Conservation (phyloP, 2,113 vertebrate species). For the Oreocharis arfaki region DNA sequence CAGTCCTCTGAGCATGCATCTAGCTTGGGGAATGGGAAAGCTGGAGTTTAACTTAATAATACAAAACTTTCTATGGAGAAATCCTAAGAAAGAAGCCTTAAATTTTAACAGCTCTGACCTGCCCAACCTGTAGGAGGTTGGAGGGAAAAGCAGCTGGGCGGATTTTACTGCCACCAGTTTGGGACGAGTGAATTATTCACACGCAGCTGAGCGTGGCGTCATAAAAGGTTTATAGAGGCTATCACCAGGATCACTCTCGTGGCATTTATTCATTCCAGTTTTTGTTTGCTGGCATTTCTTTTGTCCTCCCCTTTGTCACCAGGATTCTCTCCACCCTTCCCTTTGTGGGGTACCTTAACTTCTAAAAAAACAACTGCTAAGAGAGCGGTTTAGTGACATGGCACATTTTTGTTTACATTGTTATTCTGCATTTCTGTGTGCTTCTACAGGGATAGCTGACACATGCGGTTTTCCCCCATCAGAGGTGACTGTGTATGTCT, state of each 20-base stretch:
- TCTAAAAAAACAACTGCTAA: neutral
- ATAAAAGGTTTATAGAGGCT: neutral
- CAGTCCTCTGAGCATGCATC: neutral
- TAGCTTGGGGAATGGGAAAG: neutral
- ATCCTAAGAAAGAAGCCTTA: neutral
- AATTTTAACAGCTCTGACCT: neutral
- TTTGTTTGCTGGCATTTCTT: neutral
- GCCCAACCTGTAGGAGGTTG: fast-evolving
- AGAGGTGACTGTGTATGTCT: neutral
- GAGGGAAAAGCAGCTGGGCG: neutral
- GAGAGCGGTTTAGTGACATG: neutral
- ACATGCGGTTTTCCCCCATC: neutral
- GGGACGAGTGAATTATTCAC: neutral
- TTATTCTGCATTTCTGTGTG: neutral
- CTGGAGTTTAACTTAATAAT: neutral
- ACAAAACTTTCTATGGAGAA: neutral
- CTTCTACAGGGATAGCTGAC: neutral
- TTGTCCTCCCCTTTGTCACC: neutral
- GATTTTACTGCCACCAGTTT: neutral
- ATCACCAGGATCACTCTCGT: neutral
- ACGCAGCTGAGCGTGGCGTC: neutral
- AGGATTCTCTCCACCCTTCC: neutral
- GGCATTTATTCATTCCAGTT: neutral
- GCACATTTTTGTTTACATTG: neutral
- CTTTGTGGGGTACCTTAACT: neutral